Base-by-base conservation (phyloP, 2,797 vertebrate genomes). In the Orientallactaga sibirica region DNA sequence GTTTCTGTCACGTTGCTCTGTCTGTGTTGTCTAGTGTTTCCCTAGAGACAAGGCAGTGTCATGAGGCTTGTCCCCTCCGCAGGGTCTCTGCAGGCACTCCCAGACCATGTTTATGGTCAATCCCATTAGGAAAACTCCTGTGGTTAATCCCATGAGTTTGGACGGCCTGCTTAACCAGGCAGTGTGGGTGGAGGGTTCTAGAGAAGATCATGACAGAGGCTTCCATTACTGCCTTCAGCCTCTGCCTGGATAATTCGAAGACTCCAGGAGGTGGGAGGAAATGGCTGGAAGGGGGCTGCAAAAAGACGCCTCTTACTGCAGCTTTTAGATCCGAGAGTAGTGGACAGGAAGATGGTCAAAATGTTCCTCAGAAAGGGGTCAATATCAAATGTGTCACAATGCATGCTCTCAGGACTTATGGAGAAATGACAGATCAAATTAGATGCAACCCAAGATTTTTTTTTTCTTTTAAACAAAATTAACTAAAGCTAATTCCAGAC, bases 381-480 rank as follows among this genome's bases (percentile, higher is more conserved):
- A 73, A 70, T 18, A 68, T 15, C 82, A 66, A 76, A 7, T 66
- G 70, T 8, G 43, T 25, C 52, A 25, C 41, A n/a, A 61, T 55
- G 2, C 12, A 11, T 41, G 29, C 19, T 58, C 29, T 76, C 84
- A 61, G 70, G n/a, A 75, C 61, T 70, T 52, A 64, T 75, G 61
- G 27, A 9, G 9, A 88, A 81, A 67, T 16, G 61, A 62, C 15
- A 62, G 61, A 62, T 16, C 15, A 14, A 85, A 84, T 79, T 82
- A 80, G 91, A 29, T 41, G 12, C 91, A 95, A 79, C 6, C 52
- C 19, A 16, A 1, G 20, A 22, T 76, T 68, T 15, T 74, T 94
- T 80, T 85, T 74, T 55, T 94, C 77, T 48, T 48, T 48, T 48
- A 91, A 79, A 77, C 93, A 58, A 77, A 37, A 89, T 48, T 71